These are phyloP conservation scores for Chlorodrepanis virens DNA, from an alignment of 2,113 vertebrate species.

Conservation along the genomic window DNA sequence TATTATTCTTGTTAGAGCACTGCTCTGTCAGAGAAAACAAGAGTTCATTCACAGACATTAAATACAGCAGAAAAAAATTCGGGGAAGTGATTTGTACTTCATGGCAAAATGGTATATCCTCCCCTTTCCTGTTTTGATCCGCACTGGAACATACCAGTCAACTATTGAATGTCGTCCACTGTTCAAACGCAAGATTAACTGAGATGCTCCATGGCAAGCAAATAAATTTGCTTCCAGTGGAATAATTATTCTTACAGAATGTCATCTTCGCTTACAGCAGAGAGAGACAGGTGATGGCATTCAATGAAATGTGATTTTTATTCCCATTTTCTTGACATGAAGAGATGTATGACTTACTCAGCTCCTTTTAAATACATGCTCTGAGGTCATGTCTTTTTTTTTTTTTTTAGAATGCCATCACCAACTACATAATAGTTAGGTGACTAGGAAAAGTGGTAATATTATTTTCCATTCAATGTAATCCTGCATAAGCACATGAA, in stretches of 20 bases:
- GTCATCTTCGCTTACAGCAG: slow-evolving; percentile 39
- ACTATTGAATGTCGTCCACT: slow-evolving; percentile 3
- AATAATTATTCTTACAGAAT: slow-evolving; percentile 69
- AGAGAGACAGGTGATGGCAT: slow-evolving; percentile 68
- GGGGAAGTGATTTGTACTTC: slow-evolving; percentile 41
- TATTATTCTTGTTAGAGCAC: slow-evolving; percentile 53
- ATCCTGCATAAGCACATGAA: neutral
- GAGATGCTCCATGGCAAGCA: slow-evolving; percentile 48
- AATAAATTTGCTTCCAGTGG: slow-evolving; percentile 68
- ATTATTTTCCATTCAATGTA: slow-evolving; percentile 37
- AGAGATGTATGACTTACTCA: slow-evolving; percentile 55
- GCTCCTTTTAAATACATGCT: slow-evolving; percentile 46
- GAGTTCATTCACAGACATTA: slow-evolving; percentile 39
- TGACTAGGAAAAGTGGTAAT: slow-evolving; percentile 12
- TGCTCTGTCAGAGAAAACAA: slow-evolving; percentile 37
- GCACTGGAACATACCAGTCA: slow-evolving; percentile 35
- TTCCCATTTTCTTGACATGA: slow-evolving; percentile 51
- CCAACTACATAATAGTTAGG: slow-evolving; percentile 35
- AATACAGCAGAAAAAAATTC: slow-evolving; percentile 5
- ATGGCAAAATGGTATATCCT: slow-evolving; percentile 33
- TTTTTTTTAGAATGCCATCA: slow-evolving; percentile 12
- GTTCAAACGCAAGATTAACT: slow-evolving; percentile 49
- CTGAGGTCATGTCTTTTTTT: slow-evolving; percentile 33
- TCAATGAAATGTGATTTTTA: slow-evolving; percentile 67
- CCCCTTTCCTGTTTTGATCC: slow-evolving; percentile 43